phyloP scores from a whole-genome alignment of 1,140 invertebrate species.

The Himalopsyche phryganea region DNA sequence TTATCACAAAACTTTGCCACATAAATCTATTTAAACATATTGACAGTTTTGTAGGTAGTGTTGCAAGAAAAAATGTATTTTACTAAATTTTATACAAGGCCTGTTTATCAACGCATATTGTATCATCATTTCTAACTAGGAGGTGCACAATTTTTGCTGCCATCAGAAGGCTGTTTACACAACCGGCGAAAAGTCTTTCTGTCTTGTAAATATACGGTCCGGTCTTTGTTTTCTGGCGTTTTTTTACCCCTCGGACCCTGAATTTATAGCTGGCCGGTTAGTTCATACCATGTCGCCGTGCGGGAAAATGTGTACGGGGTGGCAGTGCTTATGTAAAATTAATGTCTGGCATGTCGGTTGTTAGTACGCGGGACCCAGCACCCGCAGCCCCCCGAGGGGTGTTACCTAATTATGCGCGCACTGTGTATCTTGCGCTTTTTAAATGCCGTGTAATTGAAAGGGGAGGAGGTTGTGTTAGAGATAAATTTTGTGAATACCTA shows the following conservation, averaged over 20 bases:
- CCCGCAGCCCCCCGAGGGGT: not conserved
- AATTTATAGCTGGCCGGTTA: not conserved
- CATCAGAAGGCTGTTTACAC: constrained; percentile 18
- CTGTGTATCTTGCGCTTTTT: constrained; percentile 16
- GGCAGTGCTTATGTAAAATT: constrained; percentile 15
- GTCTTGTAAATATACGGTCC: not conserved
- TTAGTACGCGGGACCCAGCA: not conserved
- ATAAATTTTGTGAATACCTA: no score
- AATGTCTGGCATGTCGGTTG: constrained; percentile 15
- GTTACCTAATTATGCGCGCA: constrained; percentile 19
- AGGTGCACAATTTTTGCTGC: constrained; percentile 4
- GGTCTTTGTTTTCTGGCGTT: not conserved
- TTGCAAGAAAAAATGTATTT: no score
- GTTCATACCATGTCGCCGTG: not conserved
- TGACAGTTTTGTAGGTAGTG: no score
- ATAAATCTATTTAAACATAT: no score
- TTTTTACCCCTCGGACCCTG: not conserved
- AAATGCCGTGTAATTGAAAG: constrained; percentile 17
- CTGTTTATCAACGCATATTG: no score
- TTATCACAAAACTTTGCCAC: no score
- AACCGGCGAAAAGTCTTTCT: no score
- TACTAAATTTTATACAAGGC: no score
- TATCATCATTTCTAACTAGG: not conserved
- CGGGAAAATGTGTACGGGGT: not conserved
- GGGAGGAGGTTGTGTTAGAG: not conserved